A percentile compares a stretch with the other conserved stretches of the same genome.
Conservation (phyloP, 2,888 invertebrate species). For the Netelia fuscicornis region DNA sequence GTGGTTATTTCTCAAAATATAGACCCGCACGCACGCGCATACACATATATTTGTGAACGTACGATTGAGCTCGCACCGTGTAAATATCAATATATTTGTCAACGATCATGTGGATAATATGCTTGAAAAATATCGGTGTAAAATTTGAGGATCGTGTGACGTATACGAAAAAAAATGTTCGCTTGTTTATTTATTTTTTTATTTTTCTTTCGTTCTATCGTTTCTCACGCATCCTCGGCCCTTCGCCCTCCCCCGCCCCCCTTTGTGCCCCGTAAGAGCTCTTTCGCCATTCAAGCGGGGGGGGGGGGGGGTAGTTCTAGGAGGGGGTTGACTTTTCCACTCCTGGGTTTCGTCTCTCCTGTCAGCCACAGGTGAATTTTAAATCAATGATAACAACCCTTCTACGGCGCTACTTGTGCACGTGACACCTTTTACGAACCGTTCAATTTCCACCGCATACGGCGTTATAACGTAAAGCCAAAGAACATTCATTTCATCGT, state of each 20-base stretch:
- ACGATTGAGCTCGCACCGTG: neutral
- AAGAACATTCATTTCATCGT: too few relatives aligned
- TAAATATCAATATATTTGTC: constrained; percentile 39
- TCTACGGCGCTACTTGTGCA: constrained; percentile 22
- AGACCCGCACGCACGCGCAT: neutral
- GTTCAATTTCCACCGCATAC: neutral
- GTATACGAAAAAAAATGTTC: constrained; percentile 56
- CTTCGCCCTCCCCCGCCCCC: neutral
- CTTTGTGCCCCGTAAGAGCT: constrained; percentile 12
- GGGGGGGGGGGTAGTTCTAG: neutral
- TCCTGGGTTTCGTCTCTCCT: constrained; percentile 45
- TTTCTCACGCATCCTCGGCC: constrained; percentile 8
- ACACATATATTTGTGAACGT: constrained; percentile 1
- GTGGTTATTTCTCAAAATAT: constrained; percentile 1
- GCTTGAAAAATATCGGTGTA: constrained; percentile 15
- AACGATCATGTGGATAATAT: constrained; percentile 7
- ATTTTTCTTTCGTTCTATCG: neutral
- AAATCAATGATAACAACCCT: constrained; percentile 54
- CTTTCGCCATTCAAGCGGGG: constrained; percentile 19
- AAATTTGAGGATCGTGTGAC: constrained; percentile 41
- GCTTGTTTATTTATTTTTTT: constrained; percentile 17
- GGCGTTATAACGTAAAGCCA: too few relatives aligned
- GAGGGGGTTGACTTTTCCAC: constrained; percentile 44
- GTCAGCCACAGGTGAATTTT: constrained; percentile 66
- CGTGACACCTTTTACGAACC: constrained; percentile 1